Evolutionary conservation across 1,140 invertebrate species (phyloP).

Genomic region (Galleria mellonella): DNA sequence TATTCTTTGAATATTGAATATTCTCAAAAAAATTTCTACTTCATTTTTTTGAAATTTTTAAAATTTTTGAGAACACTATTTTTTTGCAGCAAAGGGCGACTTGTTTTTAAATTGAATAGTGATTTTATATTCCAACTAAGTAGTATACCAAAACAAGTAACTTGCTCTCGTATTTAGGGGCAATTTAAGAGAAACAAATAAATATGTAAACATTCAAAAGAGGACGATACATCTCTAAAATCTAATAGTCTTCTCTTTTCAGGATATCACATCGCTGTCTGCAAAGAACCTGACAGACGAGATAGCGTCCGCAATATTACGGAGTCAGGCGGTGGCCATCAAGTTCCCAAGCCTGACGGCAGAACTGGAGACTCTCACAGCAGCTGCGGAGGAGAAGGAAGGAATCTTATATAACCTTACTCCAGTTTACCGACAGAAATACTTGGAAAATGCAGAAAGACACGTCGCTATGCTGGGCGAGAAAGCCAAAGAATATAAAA

Average conservation of each 20-base stretch:
- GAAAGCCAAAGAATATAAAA: constrained; percentile 77
- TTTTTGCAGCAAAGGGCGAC: too few relatives aligned
- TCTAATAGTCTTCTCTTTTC: not conserved
- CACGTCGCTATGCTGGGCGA: constrained; percentile 79
- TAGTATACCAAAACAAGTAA: too few relatives aligned
- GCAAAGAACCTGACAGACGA: constrained; percentile 44
- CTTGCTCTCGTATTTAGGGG: too few relatives aligned
- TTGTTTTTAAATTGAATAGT: too few relatives aligned
- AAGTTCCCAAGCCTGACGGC: constrained; percentile 28
- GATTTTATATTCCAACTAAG: too few relatives aligned
- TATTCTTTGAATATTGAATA: too few relatives aligned
- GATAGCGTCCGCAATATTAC: constrained; percentile 22
- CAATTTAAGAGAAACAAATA: too few relatives aligned
- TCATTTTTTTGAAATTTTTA: too few relatives aligned
- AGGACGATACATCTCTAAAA: not conserved
- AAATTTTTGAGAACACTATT: too few relatives aligned
- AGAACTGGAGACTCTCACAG: constrained; percentile 40
- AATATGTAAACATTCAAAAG: too few relatives aligned
- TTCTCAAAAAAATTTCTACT: too few relatives aligned
- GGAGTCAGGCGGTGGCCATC: constrained; percentile 31
- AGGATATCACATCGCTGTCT: constrained; percentile 52
- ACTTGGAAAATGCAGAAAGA: constrained; percentile 78
- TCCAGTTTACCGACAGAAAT: constrained; percentile 80
- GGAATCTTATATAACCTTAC: constrained; percentile 79
- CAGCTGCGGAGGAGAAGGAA: constrained; percentile 75